Base-by-base conservation (phyloP, 2,797 vertebrate genomes). In the Manis javanica region DNA sequence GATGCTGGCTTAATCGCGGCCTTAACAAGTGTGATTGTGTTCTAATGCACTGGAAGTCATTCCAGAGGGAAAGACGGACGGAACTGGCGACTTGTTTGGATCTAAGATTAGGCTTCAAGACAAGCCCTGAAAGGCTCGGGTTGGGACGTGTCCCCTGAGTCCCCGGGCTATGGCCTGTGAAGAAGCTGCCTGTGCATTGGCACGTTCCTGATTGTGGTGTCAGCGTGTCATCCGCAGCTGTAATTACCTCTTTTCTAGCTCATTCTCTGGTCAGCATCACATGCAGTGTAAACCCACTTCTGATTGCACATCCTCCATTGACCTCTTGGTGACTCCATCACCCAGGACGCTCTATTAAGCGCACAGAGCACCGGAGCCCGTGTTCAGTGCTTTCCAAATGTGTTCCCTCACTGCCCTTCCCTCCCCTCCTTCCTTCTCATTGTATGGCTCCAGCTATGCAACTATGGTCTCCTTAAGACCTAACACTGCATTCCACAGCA, bases 111-210 rank as follows among this genome's bases (percentile, higher is more conserved):
- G n/a, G 21, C 37, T 90, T 68, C 13, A 34, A 68, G 61, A 42
- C 5, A 8, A 34, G 42, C 2, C 11, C 23, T 1, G 3, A 66
- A 90, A 81, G 49, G 42, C 13, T 85, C 19, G 18, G 93, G 90
- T 77, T 97, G 90, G 97, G 87, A 96, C 15, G 91, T 69, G 90
- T 96, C 92, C 81, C 93, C 7, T 29, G 34, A 61, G 46, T 12
- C 14, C 66, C 93, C 68, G 29, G 77, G 46, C 34, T 53, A 2
- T 61, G 39, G 69, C 87, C 85, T 88, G 14, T 61, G 16, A 42
- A 15, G 39, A 37, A 7, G 59, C 79, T 82, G 19, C 72, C 59
- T 77, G 69, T 72, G 66, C 11, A 0, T 87, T 96, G 89, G 66
- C 15, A 87, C 53, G 16, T 64, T 90, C 91, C 81, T 81, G 84